Evolutionary conservation across 2,888 invertebrate genomes (phyloP), one percentile per base, ranked within the genome.

Genomic region (Conchocele bisecta): DNA sequence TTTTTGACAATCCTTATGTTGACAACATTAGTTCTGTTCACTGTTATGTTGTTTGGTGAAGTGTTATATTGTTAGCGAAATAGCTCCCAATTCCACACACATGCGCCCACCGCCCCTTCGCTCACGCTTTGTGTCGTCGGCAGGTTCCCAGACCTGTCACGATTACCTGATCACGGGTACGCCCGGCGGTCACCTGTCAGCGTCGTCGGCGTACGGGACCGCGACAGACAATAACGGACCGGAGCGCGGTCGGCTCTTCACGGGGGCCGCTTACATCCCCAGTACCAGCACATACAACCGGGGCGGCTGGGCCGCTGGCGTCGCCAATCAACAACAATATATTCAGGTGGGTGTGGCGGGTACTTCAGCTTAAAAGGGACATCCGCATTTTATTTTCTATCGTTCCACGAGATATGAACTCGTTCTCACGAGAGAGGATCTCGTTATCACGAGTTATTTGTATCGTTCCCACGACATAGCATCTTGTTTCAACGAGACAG

Each of bases 281-380:
- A 33, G 50, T 5, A 83, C 74, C 42, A 79, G 81, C 13, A 68
- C 75, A 3, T 78, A 79, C 48, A 53, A 79, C 37, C 59, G 72
- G 24, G 83, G 83, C 1, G 77, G 70, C 9, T 83, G 83, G 83
- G 66, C 75, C 4, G 51, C 83, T 1, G 74, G 59, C 6, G 51
- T 51, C 3, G 71, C 74, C 13, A 68, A 81, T 33, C 74, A 77
- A 28, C 77, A 76, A 22, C 83, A 83, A 28, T 83, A 79, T 37
- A 79, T 83, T 58, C 83, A 83, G 78, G 83, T 81, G 70, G 31
- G n/a, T n/a, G n/a, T n/a, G n/a, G n/a, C n/a, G n/a, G n/a, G n/a
- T n/a, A n/a, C n/a, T n/a, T n/a, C n/a, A n/a, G n/a, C n/a, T n/a
- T n/a, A n/a, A n/a, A n/a, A n/a, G n/a, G n/a, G n/a, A n/a, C n/a